Conservation (phyloP, 2,888 invertebrate genomes). For the Acholoe squamosa region DNA sequence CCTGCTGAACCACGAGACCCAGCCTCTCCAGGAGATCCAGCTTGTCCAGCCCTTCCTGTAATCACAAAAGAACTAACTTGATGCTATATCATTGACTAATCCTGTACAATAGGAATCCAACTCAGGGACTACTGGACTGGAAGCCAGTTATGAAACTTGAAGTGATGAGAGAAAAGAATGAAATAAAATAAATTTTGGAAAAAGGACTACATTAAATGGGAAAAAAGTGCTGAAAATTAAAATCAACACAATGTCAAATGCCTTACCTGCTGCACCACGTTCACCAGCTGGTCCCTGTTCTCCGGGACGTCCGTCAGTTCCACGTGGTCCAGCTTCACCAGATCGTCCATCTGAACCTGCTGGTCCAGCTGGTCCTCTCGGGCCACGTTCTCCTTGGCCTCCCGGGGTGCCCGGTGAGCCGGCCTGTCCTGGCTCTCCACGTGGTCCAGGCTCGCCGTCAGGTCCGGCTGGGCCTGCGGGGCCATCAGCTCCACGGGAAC, state of each 20-base stretch:
- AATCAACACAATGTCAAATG: too few relatives aligned
- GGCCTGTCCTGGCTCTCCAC: slow-evolving; percentile 46
- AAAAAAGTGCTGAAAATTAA: too few relatives aligned
- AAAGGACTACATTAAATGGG: too few relatives aligned
- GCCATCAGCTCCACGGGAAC: slow-evolving; percentile 47
- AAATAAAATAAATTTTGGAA: too few relatives aligned
- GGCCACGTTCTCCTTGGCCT: slow-evolving; percentile 60
- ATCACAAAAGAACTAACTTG: neutral
- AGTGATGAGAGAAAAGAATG: too few relatives aligned
- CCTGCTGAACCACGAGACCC: slow-evolving; percentile 59
- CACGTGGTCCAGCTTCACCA: slow-evolving; percentile 53
- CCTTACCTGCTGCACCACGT: slow-evolving; percentile 63
- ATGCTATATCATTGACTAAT: neutral
- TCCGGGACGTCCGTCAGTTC: slow-evolving; percentile 63
- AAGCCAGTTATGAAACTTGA: too few relatives aligned
- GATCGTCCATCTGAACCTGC: slow-evolving; percentile 70
- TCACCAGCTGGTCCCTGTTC: slow-evolving; percentile 61
- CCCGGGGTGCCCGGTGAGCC: slow-evolving; percentile 65
- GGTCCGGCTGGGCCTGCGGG: slow-evolving; percentile 65
- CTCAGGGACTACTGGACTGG: too few relatives aligned
- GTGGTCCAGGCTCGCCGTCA: slow-evolving; percentile 41
- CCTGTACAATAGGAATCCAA: too few relatives aligned
- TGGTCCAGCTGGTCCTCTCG: slow-evolving; percentile 68
- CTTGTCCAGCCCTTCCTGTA: slow-evolving; percentile 24
- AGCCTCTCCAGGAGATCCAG: slow-evolving; percentile 58